Evolutionary conservation across 2,888 invertebrate species (phyloP).

Genomic region (Drosophila mettleri): DNA sequence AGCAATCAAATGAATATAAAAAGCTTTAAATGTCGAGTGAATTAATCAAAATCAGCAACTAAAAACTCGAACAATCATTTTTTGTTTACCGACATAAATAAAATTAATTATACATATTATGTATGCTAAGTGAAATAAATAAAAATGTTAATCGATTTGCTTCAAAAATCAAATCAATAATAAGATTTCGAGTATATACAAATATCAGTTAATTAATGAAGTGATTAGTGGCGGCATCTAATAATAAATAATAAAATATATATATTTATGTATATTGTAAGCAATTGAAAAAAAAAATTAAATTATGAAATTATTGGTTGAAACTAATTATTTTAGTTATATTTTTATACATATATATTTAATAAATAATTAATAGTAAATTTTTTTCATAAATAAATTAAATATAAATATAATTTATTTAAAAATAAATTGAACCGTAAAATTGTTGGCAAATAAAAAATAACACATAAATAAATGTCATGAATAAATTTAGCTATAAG

Average conservation of each 20-base stretch:
- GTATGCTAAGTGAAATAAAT: background rate
- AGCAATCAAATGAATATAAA: constrained; percentile 5
- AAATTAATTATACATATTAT: background rate
- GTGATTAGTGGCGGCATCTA: background rate
- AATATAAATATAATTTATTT: background rate
- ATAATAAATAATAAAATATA: no score
- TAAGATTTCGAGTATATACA: background rate
- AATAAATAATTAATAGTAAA: no score
- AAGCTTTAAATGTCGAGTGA: constrained; percentile 24
- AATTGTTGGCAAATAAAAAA: background rate
- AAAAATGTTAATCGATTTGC: background rate
- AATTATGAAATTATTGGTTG: no score
- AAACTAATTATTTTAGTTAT: no score
- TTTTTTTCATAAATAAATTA: background rate
- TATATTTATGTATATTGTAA: background rate
- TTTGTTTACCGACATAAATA: background rate
- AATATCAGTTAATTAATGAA: background rate
- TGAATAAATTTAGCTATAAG: background rate
- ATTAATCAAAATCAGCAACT: constrained; percentile 16
- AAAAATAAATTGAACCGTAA: background rate
- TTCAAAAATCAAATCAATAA: no score
- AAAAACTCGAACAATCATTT: constrained; percentile 25
- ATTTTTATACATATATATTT: background rate
- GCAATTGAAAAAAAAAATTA: background rate
- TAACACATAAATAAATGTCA: background rate